Conservation (phyloP, 1,140 invertebrate species). For the Euura lappo region DNA sequence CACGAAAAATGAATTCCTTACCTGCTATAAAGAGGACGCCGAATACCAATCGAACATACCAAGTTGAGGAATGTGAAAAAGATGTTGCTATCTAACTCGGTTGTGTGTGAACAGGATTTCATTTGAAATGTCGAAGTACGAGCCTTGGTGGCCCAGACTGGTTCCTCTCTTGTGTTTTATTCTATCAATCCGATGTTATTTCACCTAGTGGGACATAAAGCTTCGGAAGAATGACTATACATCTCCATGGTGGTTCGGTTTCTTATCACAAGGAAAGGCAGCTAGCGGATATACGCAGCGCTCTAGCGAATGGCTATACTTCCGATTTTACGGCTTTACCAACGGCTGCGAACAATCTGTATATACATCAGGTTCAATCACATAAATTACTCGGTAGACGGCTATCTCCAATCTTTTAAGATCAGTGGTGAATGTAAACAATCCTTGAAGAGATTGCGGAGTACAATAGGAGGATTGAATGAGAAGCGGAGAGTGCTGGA, state of each 20-base stretch:
- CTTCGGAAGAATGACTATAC: background rate
- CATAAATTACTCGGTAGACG: background rate
- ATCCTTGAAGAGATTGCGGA: background rate
- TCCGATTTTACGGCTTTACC: background rate
- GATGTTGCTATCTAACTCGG: no score
- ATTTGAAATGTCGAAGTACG: no score
- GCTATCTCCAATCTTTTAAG: background rate
- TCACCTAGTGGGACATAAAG: background rate
- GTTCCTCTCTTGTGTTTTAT: no score
- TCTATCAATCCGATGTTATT: no score
- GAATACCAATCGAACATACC: no score
- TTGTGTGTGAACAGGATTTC: no score
- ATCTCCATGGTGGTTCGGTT: background rate
- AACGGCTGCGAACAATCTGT: background rate
- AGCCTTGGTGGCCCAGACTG: no score
- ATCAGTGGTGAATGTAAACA: conserved; percentile 1
- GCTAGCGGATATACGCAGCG: background rate
- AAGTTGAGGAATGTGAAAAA: no score
- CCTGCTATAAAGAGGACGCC: no score
- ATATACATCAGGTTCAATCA: conserved; percentile 1
- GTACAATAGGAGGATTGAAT: no score
- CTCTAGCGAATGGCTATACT: background rate
- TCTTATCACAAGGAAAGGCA: background rate
- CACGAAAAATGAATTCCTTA: no score
- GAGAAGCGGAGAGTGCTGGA: no score